Conservation (phyloP, 2,888 invertebrate species). For the Zhuqinia jingwanae region DNA sequence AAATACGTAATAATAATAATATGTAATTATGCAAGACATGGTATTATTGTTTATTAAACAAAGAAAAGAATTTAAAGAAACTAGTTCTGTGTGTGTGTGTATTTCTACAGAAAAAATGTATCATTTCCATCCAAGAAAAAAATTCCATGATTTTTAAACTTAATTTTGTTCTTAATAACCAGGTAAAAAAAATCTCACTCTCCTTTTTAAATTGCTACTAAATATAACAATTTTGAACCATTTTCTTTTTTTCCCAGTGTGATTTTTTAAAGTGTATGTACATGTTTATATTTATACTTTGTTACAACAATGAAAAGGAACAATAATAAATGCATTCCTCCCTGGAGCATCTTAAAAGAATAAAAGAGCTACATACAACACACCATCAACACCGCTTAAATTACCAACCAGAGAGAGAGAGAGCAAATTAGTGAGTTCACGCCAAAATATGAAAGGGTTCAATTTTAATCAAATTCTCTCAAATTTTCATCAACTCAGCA, state of each 20-base stretch:
- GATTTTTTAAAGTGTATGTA: not conserved
- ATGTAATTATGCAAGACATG: conserved; percentile 6
- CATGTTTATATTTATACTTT: not conserved
- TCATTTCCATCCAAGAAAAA: not conserved
- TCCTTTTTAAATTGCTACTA: too few species aligned
- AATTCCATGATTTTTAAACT: not conserved
- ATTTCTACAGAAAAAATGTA: not conserved
- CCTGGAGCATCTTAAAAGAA: conserved; percentile 55
- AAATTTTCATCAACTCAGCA: conserved; percentile 70
- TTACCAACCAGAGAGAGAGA: conserved; percentile 8
- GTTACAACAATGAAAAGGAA: not conserved
- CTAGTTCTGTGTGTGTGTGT: too few species aligned
- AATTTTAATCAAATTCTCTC: conserved; percentile 67
- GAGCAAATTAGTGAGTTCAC: conserved; percentile 69
- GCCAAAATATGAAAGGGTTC: conserved; percentile 61
- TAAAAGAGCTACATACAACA: not conserved
- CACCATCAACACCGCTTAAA: conserved; percentile 46
- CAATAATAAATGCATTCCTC: conserved; percentile 51
- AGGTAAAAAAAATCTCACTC: not conserved
- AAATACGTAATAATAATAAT: not conserved
- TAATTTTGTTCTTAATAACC: not conserved
- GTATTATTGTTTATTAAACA: conserved; percentile 41
- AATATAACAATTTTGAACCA: not conserved
- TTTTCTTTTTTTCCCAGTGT: not conserved
- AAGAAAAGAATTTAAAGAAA: conserved; percentile 17